These are phyloP conservation scores for Drosophila kohkoa DNA, from an alignment of 1,140 invertebrate species.

Conservation along the genomic window DNA sequence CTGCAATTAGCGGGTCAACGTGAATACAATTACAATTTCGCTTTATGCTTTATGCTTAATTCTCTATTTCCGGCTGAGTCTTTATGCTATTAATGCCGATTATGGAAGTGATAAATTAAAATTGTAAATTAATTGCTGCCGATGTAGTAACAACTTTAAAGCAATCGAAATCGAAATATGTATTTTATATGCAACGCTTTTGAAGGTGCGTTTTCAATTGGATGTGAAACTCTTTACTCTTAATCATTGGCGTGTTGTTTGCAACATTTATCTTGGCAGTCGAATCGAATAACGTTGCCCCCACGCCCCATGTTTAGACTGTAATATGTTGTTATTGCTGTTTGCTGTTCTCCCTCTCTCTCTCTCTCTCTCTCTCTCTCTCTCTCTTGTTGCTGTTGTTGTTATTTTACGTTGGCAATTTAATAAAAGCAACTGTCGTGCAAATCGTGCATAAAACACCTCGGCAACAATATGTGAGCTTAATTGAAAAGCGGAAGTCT, in stretches of 20 bases:
- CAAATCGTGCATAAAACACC: slow-evolving; percentile 80
- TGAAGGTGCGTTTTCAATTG: too few species aligned
- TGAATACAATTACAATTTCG: not conserved
- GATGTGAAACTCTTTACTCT: not conserved
- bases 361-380: too few species aligned
- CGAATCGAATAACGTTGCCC: not conserved
- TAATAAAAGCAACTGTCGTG: slow-evolving; percentile 57
- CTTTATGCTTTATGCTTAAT: not conserved
- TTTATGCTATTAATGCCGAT: not conserved
- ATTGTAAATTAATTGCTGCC: not conserved
- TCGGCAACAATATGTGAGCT: slow-evolving; percentile 77
- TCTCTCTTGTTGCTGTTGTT: not conserved
- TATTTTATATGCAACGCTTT: too few species aligned
- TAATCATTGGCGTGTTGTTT: not conserved
- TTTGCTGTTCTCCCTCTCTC: too few species aligned
- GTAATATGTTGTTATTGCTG: too few species aligned
- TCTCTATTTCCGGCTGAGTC: not conserved
- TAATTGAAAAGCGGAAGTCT: slow-evolving; percentile 81
- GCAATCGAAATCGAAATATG: too few species aligned
- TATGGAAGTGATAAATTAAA: not conserved
- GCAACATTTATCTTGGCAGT: not conserved
- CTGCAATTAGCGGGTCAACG: not conserved
- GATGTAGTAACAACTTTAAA: too few species aligned
- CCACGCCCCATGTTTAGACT: not conserved
- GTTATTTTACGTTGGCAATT: slow-evolving; percentile 20